Evolutionary conservation across 2,888 invertebrate genomes (phyloP), one percentile per base, ranked within the genome.

Genomic region (Sarcophaga variegata): DNA sequence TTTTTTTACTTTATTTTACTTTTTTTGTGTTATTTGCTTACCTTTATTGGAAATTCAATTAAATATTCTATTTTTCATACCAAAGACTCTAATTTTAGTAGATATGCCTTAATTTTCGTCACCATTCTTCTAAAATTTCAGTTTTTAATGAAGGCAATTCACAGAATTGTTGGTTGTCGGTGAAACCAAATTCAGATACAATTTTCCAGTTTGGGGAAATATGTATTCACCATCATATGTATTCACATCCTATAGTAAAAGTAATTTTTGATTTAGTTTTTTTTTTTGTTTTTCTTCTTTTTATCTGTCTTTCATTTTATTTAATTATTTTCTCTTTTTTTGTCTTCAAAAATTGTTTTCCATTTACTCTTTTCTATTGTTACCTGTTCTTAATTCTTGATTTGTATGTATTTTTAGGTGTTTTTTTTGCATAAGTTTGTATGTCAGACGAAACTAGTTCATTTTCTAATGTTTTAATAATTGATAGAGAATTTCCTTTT

Each of bases 281-380:
- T 87, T 88, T 64, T 83, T 87, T 88, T 90, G 85, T 90, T 88
- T 45, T 90, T 88, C 89, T 89, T 90, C 89, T 90, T 91, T 89
- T 90, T 86, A 83, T 87, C 74, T 88, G 59, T 88, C 85, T 64
- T 72, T 87, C 49, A 54, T 83, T 87, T 88, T 90, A 88, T 54
- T 54, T 54, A 12, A 37, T 54, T 54, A 12, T 76, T 86, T 86
- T 82, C 88, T 86, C 25, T 54, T 62, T 75, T 64, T 59, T 37
- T 76, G 17, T 66, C 20, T 66, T 63, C 87, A 88, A 88, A 88
- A 88, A 88, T 89, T 90, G 88, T 87, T 88, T 89, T 90, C 88
- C 86, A 25, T 17, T 59, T 89, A 88, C 88, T 89, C 85, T 81
- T 79, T 79, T 10, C 20, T 60, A 54, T 54, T 66, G 20, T 59